Percentiles rank a stretch among this genome's conserved stretches.
Conservation (phyloP, 2,113 vertebrate species). For the Caranx melampygus region DNA sequence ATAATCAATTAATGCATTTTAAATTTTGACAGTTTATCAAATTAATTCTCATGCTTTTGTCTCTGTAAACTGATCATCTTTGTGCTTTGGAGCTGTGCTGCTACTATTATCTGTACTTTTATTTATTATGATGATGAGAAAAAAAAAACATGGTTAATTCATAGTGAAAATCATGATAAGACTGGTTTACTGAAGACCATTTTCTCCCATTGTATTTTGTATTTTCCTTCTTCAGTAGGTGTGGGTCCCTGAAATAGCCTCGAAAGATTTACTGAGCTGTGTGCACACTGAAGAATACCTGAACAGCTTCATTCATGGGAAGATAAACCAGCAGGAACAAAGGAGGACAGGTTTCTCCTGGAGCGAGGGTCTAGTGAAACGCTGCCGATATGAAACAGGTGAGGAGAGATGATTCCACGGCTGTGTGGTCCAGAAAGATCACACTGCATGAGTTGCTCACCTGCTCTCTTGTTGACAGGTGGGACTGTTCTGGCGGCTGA, state of each 20-base stretch:
- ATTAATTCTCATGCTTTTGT: background rate
- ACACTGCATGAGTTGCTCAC: background rate
- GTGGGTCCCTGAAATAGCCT: slow-evolving; percentile 72
- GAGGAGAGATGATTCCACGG: background rate
- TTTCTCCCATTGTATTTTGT: background rate
- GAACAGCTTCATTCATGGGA: slow-evolving; percentile 68
- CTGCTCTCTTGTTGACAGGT: slow-evolving; percentile 42
- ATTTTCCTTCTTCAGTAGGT: slow-evolving; percentile 64
- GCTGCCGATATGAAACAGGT: slow-evolving; percentile 78
- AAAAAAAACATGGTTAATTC: background rate
- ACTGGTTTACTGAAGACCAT: background rate
- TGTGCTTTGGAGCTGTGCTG: background rate
- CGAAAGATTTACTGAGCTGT: slow-evolving; percentile 50
- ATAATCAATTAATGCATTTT: background rate
- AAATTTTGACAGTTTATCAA: background rate
- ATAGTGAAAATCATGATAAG: background rate
- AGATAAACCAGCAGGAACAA: slow-evolving; percentile 62
- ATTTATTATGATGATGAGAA: background rate
- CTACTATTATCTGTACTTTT: background rate
- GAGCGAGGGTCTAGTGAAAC: slow-evolving; percentile 74
- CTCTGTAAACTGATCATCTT: too few relatives aligned
- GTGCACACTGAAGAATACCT: slow-evolving; percentile 77
- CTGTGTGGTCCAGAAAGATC: background rate
- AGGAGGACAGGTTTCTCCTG: slow-evolving; percentile 72
- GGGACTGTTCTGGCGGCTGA: slow-evolving; percentile 74